Evolutionary conservation across 2,888 invertebrate species (phyloP), one percentile per base, ranked within the genome.

Genomic region (Volucella inflata): DNA sequence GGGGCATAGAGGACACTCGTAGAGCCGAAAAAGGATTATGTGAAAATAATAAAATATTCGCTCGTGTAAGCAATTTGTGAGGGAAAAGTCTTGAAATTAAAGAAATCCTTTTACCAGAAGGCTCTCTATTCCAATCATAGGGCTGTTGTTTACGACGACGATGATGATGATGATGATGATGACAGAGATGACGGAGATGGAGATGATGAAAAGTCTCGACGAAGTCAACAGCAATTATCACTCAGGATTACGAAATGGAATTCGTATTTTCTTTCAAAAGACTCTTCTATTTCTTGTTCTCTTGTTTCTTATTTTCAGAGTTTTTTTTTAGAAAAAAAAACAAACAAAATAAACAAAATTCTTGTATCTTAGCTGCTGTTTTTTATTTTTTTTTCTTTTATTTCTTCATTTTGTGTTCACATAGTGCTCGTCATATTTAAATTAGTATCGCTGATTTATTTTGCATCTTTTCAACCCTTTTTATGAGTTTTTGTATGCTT

Each of bases 141-240:
- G 38, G 40, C 50, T 68, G 68, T 64, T 55, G 46, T 16, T 30
- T 30, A 38, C 10, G 14, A 30, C 6, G 30, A 30, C 6, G 30
- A 30, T 6, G 30, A 30, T 30, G 30, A 21, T 10, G 53, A 30
- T 30, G 30, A 30, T 30, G 30, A 30, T 6, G 30, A 30, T 30
- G 30, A 21, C 21, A 2, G 21, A 21, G 21, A 21, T 21, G 21
- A 21, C 21, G 2, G 21, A 21, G 21, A 21, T 21, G 2, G 40
- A 38, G 74, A 57, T 68, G 83, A 78, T 74, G 70, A 48, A 71
- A 80, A 80, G 71, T 84, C 75, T 80, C 71, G 71, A 67, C 60
- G 75, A 80, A 84, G 80, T 84, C 80, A 80, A 84, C 80, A 84
- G 48, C 75, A 84, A 80, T 84, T 84, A 84, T 84, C 84, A 67